Base-by-base conservation (phyloP, 2,888 invertebrate genomes). In the Drosophila suboccidentalis region DNA sequence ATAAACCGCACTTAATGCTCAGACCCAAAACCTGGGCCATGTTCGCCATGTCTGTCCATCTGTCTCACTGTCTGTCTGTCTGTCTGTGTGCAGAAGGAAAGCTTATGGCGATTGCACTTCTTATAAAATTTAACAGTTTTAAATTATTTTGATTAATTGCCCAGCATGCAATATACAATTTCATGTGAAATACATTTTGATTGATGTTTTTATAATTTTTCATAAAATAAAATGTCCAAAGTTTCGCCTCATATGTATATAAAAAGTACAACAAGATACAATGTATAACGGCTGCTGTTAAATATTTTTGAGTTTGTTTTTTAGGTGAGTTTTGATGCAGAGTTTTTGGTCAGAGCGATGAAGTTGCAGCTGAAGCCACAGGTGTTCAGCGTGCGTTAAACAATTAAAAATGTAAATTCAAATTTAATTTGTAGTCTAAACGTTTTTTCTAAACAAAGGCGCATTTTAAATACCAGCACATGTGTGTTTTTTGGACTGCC, bases 201-300 rank as follows among this genome's bases (percentile, higher is more conserved):
- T 89, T 87, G 87, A 86, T 86, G 87, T 69, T 84, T 89, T 84
- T 78, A 87, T 89, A 84, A 86, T 87, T 87, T 82, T 55, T 4
- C n/a, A 11, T 4, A 32, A 15, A 22, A 47, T 3, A 13, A 64
- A 47, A 13, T 59, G 59, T 39, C 49, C 41, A 46, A 46, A 47
- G 43, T 60, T 58, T 67, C 43, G 22, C 36, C 26, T 17, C 17
- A 49, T 51, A 49, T 43, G 49, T 62, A 1, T 29, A 29, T 29
- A 29, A 73, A 58, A 60, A 32, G n/a, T 19, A 10, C 10, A 29
- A 22, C 19, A 46, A 46, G n/a, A 44, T 50, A 50, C 13, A 34
- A 49, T 50, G 15, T 32, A 17, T 19, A 39, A 50, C 36, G 39
- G 50, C 71, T 39, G 51, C 39, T 38, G 34, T 49, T 54, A 22